Percentiles rank a stretch among this genome's conserved stretches.
phyloP scores from a whole-genome alignment of 2,113 vertebrate species.

The Eupsittula cactorum region DNA sequence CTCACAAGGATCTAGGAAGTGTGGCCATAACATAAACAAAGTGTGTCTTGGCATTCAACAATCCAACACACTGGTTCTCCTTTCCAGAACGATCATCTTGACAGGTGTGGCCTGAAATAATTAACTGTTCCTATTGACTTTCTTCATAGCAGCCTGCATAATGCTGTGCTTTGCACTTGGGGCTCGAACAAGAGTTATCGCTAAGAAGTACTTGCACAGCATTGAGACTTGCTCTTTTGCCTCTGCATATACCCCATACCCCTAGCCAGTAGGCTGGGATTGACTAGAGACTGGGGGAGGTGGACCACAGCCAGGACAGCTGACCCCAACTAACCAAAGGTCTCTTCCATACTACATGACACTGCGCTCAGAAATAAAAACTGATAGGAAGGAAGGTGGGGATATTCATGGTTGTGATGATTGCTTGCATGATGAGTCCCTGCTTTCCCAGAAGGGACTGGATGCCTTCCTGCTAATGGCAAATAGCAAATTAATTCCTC shows the following conservation, averaged over 20 bases:
- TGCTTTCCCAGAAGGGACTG: neutral
- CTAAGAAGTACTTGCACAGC: neutral
- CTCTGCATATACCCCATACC: accelerated
- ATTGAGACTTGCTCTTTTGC: neutral
- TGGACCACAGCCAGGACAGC: neutral
- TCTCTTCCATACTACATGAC: no score
- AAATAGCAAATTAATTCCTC: neutral
- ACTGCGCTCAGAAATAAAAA: neutral
- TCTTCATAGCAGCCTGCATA: neutral
- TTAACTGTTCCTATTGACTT: neutral
- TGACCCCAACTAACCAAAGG: neutral
- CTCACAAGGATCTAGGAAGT: neutral
- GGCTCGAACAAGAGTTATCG: neutral
- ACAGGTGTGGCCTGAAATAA: neutral
- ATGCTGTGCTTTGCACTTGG: neutral
- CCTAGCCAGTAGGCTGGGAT: no score
- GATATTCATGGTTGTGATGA: neutral
- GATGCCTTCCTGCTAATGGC: neutral
- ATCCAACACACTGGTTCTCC: neutral
- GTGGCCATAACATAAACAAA: neutral
- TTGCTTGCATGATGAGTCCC: neutral
- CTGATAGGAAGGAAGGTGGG: neutral
- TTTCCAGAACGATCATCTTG: neutral
- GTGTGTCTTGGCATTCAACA: neutral
- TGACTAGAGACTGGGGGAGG: neutral